Evolutionary conservation across 2,113 vertebrate genomes (phyloP), one percentile per base, ranked within the genome.

Genomic region (Dipodomys spectabilis): DNA sequence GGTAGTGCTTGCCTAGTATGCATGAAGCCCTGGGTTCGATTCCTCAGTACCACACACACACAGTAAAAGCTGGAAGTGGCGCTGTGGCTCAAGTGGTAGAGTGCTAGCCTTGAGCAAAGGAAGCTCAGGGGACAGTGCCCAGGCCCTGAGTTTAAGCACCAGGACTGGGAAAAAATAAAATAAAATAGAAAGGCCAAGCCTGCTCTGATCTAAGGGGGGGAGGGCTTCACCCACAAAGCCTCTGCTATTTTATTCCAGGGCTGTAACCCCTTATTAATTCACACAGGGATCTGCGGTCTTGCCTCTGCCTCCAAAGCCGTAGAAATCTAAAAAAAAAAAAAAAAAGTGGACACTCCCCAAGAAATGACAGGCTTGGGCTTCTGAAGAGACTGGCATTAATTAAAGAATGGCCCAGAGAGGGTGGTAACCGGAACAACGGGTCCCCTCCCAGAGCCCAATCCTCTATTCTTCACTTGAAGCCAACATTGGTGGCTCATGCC

Each of bases 301-400:
- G 13, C 67, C n/a, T 90, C n/a, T 49, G 28, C 80, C 64, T 62
- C 72, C 67, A 10, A 45, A 69, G 77, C 78, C 83, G 62, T 35
- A 72, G 91, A 72, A 82, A 72, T 85, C 86, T 90, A 96, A 96
- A 69, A 57, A 57, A n/a, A 86, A 39, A 39, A 39, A 39, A 39
- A 39, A 39, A 6, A 2, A 84, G 68, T 7, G 53, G 1, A 0
- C 78, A 81, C 82, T 8, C 82, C 53, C 89, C 85, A 69, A 81
- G 85, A 93, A 95, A 95, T 94, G 30, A 92, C 3, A 95, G 94
- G 65, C 77, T 53, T 44, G 69, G 28, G 88, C 53, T 92, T 53
- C 87, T 69, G 45, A 91, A 65, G 25, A 81, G 57, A 74, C 65
- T 19, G 30, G 49, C 57, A 72, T 89, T 90, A 75, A 89, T 94